phyloP scores from a whole-genome alignment of 2,113 vertebrate genomes.

The Tricholaema leucomelas region DNA sequence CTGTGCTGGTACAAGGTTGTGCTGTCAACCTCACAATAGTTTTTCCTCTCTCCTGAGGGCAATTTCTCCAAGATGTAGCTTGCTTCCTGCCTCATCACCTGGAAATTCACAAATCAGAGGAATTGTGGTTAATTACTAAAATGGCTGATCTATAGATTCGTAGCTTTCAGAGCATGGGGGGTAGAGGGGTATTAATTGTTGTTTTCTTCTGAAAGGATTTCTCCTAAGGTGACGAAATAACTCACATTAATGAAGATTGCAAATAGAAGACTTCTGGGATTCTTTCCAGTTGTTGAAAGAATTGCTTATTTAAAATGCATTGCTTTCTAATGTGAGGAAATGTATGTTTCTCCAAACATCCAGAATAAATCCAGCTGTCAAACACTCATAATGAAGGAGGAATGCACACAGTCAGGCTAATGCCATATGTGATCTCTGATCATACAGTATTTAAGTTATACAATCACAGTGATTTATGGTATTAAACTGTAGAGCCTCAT shows the following conservation, averaged over 20 bases:
- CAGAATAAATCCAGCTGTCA: conserved; percentile 30
- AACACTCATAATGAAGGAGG: conserved; percentile 21
- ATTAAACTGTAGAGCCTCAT: conserved; percentile 57
- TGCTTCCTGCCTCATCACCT: conserved; percentile 70
- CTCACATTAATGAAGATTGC: conserved; percentile 66
- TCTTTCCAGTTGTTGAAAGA: conserved; percentile 60
- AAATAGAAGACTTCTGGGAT: conserved; percentile 46
- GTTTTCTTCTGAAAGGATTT: conserved; percentile 61
- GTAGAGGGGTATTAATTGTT: conserved; percentile 55
- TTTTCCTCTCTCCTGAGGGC: conserved; percentile 68
- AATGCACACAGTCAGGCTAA: conserved; percentile 42
- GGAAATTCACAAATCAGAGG: conserved; percentile 74
- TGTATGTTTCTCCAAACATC: conserved; percentile 16
- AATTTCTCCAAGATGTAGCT: conserved; percentile 68
- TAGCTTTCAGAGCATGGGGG: conserved; percentile 36
- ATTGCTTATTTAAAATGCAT: conserved; percentile 58
- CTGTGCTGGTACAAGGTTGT: conserved; percentile 49
- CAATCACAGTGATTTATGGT: conserved; percentile 68
- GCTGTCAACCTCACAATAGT: conserved; percentile 71
- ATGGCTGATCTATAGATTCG: conserved; percentile 63
- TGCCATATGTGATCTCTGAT: conserved; percentile 63
- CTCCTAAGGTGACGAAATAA: conserved; percentile 64
- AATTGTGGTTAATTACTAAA: conserved; percentile 76
- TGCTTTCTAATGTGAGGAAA: conserved; percentile 34
- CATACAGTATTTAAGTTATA: conserved; percentile 65